Conservation (phyloP, 2,113 vertebrate species). For the Amphiprion ocellaris region DNA sequence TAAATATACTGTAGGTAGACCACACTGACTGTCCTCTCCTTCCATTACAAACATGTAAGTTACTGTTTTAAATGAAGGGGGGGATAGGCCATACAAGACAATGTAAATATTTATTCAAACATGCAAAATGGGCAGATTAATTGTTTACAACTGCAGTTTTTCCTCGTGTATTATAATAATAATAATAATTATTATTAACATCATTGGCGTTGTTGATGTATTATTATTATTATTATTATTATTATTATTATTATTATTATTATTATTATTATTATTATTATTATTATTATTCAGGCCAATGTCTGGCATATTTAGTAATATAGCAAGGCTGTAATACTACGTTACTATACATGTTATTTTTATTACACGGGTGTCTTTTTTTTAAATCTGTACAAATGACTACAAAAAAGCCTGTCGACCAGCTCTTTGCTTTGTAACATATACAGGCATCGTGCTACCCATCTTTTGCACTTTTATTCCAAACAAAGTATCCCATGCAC, state of each 20-base stretch:
- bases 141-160: conserved; percentile 16
- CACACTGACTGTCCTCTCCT: conserved; percentile 34
- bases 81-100: not conserved
- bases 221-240: not conserved
- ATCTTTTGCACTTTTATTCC: conserved; percentile 49
- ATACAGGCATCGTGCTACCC: not conserved
- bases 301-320: no score
- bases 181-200: no score
- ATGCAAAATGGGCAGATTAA: not conserved
- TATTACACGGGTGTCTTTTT: not conserved
- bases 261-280: not conserved
- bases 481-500: not conserved
- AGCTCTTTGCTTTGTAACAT: conserved; percentile 24
- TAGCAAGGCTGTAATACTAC: no score
- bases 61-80: not conserved
- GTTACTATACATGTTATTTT: conserved; percentile 45
- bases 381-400: conserved; percentile 10
- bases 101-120: conserved; percentile 64
- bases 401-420: not conserved
- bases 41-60: conserved; percentile 30
- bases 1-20: conserved; percentile 69
- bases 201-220: no score
- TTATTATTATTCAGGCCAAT: conserved; percentile 15
- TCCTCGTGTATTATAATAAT: not conserved
- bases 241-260: conserved; percentile 48